Base-by-base conservation (phyloP, 1,140 invertebrate genomes). In the Patella vulgata region DNA sequence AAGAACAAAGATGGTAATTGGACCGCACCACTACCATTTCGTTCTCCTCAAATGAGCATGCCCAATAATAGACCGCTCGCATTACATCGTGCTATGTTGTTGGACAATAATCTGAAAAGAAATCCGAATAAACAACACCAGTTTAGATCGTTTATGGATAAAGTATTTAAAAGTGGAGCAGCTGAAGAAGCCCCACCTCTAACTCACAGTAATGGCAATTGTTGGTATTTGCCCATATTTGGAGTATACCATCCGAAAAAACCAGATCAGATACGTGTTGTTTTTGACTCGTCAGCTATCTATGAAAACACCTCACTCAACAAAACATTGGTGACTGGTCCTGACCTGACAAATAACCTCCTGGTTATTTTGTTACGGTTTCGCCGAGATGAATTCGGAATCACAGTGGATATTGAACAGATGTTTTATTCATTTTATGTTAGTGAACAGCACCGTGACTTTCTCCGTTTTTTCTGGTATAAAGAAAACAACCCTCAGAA, bases 341-440 rank as follows among this genome's bases (percentile, higher is more conserved):
- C 85, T 12, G 77, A 77, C 55, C 40, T 86, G 0, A 83, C 85
- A 67, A 76, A 47, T 43, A 66, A 50, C 21, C 40, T 73, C 0
- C 21, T 67, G 19, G 70, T 57, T 5, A 61, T 74, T 14, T 52
- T 77, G 0, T 23, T 71, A 3, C 53, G 66, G 0, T 77, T 75
- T 44, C 58, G 71, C 12, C 3, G 42, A 31, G 62, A 67, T 31
- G 23, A 44, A 19, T 39, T 74, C 1, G 70, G 56, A 0, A 47
- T 72, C 1, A n/a, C n/a, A n/a, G n/a, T 19, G 1, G 68, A 71
- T 39, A 65, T 71, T 1, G 59, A 73, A 56, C 48, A 60, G 17
- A 71, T 74, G n/a, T n/a, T n/a, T 47, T 65, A 74, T 36, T 52
- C 43, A 5, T 63, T 73, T 25, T 6, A 48, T 17, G 69, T 74